Percentiles rank a stretch among this genome's conserved stretches.
Evolutionary conservation across 2,888 invertebrate species (phyloP).

Genomic region (Cheilosia urbana): DNA sequence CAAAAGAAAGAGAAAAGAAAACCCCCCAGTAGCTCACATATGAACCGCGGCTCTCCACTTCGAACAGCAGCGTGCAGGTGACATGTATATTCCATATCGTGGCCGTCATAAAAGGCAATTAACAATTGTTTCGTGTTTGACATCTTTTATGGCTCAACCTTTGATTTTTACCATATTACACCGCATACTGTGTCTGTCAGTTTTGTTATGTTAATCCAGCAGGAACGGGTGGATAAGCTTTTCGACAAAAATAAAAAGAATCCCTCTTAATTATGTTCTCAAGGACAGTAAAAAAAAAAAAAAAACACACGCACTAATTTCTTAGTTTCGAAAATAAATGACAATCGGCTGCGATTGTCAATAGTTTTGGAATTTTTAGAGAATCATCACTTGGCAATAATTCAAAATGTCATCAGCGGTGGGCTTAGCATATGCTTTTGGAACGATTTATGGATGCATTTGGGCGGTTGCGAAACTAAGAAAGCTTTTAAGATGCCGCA

Average conservation of each 20-base stretch:
- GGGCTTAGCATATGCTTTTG: conserved; percentile 10
- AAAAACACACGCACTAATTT: conserved; percentile 33
- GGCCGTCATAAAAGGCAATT: conserved; percentile 56
- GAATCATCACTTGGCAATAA: conserved; percentile 46
- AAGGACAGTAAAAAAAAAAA: conserved; percentile 35
- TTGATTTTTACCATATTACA: conserved; percentile 37
- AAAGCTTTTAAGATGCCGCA: conserved; percentile 43
- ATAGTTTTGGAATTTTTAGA: conserved; percentile 10
- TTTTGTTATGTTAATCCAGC: conserved; percentile 64
- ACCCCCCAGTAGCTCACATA: conserved; percentile 56
- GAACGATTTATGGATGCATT: conserved; percentile 25
- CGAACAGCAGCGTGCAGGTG: background rate
- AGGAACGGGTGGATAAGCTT: conserved; percentile 58
- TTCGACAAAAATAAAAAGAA: conserved; percentile 14
- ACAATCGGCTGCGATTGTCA: conserved; percentile 45
- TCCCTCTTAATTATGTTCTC: conserved; percentile 19
- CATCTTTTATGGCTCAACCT: conserved; percentile 66
- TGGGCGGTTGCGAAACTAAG: conserved; percentile 49
- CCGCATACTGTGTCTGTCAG: conserved; percentile 41
- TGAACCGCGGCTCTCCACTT: conserved; percentile 3
- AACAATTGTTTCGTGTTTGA: conserved; percentile 67
- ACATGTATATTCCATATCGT: conserved; percentile 41
- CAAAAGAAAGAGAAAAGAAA: background rate
- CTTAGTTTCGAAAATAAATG: conserved; percentile 31
- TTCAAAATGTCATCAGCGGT: conserved; percentile 51